A percentile compares a stretch with the other conserved stretches of the same genome.
These are phyloP conservation scores for Hypotaenidia philippensis DNA, from an alignment of 2,797 vertebrate species.

Conservation along the genomic window DNA sequence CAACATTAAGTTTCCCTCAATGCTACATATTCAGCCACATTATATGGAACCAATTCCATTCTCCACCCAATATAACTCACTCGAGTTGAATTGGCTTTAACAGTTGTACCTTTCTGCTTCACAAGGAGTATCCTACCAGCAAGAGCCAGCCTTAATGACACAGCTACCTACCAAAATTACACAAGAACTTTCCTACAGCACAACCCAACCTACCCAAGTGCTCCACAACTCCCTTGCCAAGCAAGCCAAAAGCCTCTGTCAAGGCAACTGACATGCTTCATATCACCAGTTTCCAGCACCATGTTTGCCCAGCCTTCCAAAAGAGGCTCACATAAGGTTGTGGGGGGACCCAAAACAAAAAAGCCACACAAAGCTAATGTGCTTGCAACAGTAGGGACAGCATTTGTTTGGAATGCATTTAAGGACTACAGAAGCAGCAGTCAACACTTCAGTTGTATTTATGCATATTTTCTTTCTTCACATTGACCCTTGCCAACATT, in stretches of 20 bases:
- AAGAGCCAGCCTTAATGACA: not conserved
- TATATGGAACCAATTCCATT: not conserved
- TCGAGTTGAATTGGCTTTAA: not conserved
- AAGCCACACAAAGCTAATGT: not conserved
- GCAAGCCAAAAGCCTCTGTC: not conserved
- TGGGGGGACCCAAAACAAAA: not conserved
- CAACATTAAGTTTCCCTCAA: not conserved
- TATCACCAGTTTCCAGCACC: not conserved
- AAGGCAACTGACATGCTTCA: not conserved
- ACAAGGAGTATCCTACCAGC: not conserved
- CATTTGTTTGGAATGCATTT: not conserved
- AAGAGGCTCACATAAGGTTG: not conserved
- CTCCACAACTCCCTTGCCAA: not conserved
- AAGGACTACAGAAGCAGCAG: conserved; percentile 43
- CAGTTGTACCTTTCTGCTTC: not conserved
- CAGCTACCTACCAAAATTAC: not conserved
- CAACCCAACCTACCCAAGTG: not conserved
- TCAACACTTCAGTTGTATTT: conserved; percentile 48
- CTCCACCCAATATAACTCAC: not conserved
- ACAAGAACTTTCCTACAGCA: not conserved
- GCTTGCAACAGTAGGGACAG: conserved; percentile 45
- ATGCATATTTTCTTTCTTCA: conserved; percentile 39
- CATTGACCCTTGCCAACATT: conserved; percentile 58
- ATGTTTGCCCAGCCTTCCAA: not conserved
- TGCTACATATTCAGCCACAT: not conserved